Evolutionary conservation across 2,113 vertebrate species (phyloP).

Genomic region (Australoheros scitulus): DNA sequence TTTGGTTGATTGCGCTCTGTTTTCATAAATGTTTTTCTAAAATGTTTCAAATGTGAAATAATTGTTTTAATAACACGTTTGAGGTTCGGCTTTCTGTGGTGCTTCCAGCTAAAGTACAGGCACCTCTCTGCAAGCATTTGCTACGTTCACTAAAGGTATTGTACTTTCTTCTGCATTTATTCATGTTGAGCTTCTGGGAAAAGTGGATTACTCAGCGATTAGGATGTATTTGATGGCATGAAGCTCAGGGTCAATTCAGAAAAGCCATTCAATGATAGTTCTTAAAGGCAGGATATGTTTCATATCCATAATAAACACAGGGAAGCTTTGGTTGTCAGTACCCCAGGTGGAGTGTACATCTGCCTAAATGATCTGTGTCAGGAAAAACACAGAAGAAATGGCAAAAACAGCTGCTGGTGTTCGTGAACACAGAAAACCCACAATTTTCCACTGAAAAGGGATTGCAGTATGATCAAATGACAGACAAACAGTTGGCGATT

Average conservation of each 20-base stretch:
- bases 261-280: conserved; percentile 28
- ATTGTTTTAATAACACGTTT: background rate
- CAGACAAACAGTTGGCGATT: conserved; percentile 44
- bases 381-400: conserved; percentile 50
- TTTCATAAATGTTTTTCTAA: background rate
- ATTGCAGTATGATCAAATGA: conserved; percentile 48
- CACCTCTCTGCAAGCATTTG: conserved; percentile 21
- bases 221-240: conserved; percentile 22
- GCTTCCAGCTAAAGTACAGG: conserved; percentile 18
- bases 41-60: background rate
- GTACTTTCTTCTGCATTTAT: conserved; percentile 30
- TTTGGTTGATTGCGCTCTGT: background rate
- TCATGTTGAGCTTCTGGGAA: conserved; percentile 20
- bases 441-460: conserved; percentile 48
- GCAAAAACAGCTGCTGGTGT: conserved; percentile 65
- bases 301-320: conserved; percentile 46
- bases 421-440: conserved; percentile 46
- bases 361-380: conserved; percentile 53
- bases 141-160: conserved; percentile 15
- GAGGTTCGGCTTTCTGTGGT: conserved; percentile 11
- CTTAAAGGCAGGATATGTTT: conserved; percentile 59
- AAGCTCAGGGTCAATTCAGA: conserved; percentile 17
- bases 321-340: conserved; percentile 40
- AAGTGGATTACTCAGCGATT: background rate
- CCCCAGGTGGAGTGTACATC: conserved; percentile 64